Conservation (phyloP, 2,888 invertebrate species). For the Caenorhabditis panamensis region DNA sequence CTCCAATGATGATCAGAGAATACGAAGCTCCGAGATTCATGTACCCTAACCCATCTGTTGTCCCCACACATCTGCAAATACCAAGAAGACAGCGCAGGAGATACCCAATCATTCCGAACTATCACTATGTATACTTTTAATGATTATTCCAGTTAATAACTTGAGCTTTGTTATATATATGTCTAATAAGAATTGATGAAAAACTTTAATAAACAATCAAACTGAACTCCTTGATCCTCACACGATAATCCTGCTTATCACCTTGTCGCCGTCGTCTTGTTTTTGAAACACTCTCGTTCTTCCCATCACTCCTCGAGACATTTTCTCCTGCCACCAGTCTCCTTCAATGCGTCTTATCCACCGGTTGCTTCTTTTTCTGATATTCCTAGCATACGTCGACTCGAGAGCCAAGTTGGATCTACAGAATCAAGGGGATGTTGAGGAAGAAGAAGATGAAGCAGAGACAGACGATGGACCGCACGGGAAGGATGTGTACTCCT, state of each 20-base stretch:
- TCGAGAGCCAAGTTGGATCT: constrained; percentile 49
- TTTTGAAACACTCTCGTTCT: constrained; percentile 44
- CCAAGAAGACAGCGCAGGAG: constrained; percentile 16
- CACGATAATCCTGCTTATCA: constrained; percentile 45
- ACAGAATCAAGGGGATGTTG: constrained; percentile 48
- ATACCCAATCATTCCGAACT: constrained; percentile 35
- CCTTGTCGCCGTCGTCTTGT: constrained; percentile 23
- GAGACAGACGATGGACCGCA: constrained; percentile 40
- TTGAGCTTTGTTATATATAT: not conserved
- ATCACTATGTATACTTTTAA: constrained; percentile 41
- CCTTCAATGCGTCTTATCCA: constrained; percentile 36
- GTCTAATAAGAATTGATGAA: not conserved
- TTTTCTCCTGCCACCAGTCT: constrained; percentile 8
- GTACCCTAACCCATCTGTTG: constrained; percentile 4
- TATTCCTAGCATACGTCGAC: constrained; percentile 38
- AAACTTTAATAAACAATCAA: constrained; percentile 36
- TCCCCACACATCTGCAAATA: no score
- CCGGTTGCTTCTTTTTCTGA: constrained; percentile 38
- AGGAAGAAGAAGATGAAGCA: constrained; percentile 42
- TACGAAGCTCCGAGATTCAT: constrained; percentile 12
- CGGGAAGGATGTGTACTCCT: constrained; percentile 62
- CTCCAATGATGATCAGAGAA: not conserved
- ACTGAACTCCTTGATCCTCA: constrained; percentile 31
- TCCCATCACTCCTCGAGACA: constrained; percentile 3
- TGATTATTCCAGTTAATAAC: not conserved